Base-by-base conservation (phyloP, 2,113 vertebrate species). In the Dryoscopus gambensis region DNA sequence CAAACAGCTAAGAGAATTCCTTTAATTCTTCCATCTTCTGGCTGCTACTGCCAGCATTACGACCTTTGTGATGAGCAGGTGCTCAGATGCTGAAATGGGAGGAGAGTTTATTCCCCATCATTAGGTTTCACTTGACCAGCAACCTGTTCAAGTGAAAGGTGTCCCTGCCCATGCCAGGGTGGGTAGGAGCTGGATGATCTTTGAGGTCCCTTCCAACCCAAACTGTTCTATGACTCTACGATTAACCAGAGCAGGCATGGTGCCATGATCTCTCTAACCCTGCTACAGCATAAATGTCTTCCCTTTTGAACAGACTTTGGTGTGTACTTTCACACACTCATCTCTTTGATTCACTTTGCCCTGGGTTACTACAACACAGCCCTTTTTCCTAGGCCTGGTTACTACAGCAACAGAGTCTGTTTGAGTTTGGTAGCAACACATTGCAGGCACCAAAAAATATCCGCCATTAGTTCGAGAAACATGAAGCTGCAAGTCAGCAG, bases 401-500 rank as follows among this genome's bases (percentile, higher is more conserved):
- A 95, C 90, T 95, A 88, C 78, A 95, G 90, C 89, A 95, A 97
- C 93, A 77, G 53, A 79, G 67, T 65, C n/a, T 46, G 82, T 90
- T 68, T 71, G 76, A 31, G 59, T 88, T 90, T 84, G 68, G 79
- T 80, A 92, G 76, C 83, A 94, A 94, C 67, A 77, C 42, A 62
- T 11, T 28, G 49, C n/a, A 75, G 37, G 23, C 70, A 84, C 35
- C 18, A 86, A 89, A 77, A 75, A 77, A 62, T 42, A 16, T 4
- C 39, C 18, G 17, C 50, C 39, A 42, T 25, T 67, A 81, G 49
- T 68, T 87, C 64, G 75, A 79, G 76, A 79, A 88, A 76, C 65
- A 33, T 37, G 76, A 93, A 90, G 62, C n/a, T 64, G 53, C 83
- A 71, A 57, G 76, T 49, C 77, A 86, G 83, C 71, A 95, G 64